Evolutionary conservation across 2,888 invertebrate species (phyloP), one percentile per base, ranked within the genome.

Genomic region (Hydriomena furcata): DNA sequence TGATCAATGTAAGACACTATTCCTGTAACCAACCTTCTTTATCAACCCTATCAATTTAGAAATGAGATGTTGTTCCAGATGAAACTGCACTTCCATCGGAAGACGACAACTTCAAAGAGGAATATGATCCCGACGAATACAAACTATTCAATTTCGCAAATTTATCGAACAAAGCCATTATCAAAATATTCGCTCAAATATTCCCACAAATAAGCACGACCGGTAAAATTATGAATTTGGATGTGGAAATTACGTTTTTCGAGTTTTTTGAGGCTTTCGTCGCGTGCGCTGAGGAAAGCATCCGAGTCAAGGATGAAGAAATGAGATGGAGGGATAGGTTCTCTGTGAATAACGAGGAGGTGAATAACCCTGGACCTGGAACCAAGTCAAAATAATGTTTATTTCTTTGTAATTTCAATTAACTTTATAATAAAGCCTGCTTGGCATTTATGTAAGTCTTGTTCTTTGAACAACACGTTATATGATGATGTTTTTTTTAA

Each of bases 191-290:
- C 60, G 60, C 74, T 0, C 46, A 60, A 7, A 81, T 92, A 54
- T 93, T 93, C 64, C 92, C 93, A 5, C 71, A 76, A 50, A 71
- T 93, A 21, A 73, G 65, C 35, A 60, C 71, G 5, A 63, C 59
- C 0, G 68, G 71, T 6, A 69, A 76, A 47, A 82, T 92, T 32
- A 76, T 91, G 59, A 67, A 91, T 61, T 78, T 92, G 49, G 80
- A 91, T 38, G 84, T 92, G 60, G 73, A 89, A 61, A 67, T 93
- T 30, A 91, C 91, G 0, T 93, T 93, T 72, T 86, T 91, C 21
- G 93, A 93, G 74, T 93, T 93, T 73, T 92, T 92, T 58, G 92
- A 93, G 73, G 86, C 86, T 8, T 77, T 93, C 41, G 53, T 93
- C 7, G 65, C 71, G 1, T 91, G 91, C 59, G 71, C 82, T 1